Conservation (phyloP, 2,888 invertebrate genomes). For the Tetropium fuscum region DNA sequence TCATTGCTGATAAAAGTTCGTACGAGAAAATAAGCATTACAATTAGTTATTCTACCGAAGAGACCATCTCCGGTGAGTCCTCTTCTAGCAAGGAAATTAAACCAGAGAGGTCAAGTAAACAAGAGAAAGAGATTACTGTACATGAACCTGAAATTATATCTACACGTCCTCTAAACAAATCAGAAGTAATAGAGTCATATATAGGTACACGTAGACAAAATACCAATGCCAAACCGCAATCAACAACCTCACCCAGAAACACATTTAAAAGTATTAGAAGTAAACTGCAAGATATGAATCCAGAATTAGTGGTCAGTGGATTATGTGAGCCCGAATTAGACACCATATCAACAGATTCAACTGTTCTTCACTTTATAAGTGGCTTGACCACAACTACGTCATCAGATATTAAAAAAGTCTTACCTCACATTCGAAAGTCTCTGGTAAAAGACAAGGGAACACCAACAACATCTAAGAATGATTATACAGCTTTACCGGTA, state of each 20-base stretch:
- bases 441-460: background rate
- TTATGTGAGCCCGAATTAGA: background rate
- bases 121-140: no score
- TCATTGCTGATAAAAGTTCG: background rate
- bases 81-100: no score
- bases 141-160: no score
- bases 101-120: no score
- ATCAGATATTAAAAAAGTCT: background rate
- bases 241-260: no score
- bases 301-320: no score
- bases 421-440: background rate
- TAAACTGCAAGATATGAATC: no score
- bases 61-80: constrained; percentile 13
- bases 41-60: constrained; percentile 34
- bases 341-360: background rate
- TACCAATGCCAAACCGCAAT: no score
- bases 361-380: constrained; percentile 1
- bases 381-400: background rate
- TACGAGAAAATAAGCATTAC: constrained; percentile 34
- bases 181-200: no score
- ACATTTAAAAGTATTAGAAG: no score
- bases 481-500: constrained; percentile 6
- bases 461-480: background rate
- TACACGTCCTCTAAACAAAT: no score
- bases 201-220: no score